Conservation (phyloP, 2,113 vertebrate species). For the Rattus rattus region DNA sequence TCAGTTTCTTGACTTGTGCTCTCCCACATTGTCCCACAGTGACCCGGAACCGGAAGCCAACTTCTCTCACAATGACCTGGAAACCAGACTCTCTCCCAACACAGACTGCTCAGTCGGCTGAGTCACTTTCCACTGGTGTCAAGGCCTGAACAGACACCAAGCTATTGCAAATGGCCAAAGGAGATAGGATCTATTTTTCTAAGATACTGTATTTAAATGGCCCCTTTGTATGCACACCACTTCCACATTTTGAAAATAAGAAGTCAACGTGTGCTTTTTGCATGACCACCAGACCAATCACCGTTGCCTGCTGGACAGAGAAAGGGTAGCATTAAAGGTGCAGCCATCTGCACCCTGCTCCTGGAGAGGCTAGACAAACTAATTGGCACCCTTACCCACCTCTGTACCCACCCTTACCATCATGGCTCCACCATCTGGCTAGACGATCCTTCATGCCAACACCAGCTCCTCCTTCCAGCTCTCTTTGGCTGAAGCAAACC, state of each 20-base stretch:
- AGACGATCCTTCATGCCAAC: neutral
- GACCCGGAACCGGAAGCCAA: neutral
- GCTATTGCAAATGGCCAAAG: slow-evolving; percentile 1
- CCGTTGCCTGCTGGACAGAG: neutral
- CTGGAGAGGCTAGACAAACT: slow-evolving; percentile 31
- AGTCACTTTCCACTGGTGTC: slow-evolving; percentile 22
- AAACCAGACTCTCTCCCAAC: neutral
- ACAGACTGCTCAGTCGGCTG: neutral
- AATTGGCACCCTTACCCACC: slow-evolving; percentile 32
- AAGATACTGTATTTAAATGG: slow-evolving; percentile 23
- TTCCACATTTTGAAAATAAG: slow-evolving; percentile 60
- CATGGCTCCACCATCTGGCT: slow-evolving; percentile 47
- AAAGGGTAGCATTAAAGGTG: neutral
- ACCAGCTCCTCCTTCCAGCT: neutral
- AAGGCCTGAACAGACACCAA: neutral
- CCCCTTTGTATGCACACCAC: neutral
- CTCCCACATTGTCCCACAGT: neutral
- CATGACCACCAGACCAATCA: slow-evolving; percentile 27
- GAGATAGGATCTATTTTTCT: slow-evolving; percentile 39
- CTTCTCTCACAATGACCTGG: neutral
- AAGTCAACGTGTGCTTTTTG: slow-evolving; percentile 19
- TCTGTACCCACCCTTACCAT: neutral
- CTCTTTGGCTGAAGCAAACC: neutral
- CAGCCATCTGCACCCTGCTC: slow-evolving; percentile 40
- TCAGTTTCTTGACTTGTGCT: neutral